Conservation (phyloP, 2,888 invertebrate species). For the Himalopsyche tibetana region DNA sequence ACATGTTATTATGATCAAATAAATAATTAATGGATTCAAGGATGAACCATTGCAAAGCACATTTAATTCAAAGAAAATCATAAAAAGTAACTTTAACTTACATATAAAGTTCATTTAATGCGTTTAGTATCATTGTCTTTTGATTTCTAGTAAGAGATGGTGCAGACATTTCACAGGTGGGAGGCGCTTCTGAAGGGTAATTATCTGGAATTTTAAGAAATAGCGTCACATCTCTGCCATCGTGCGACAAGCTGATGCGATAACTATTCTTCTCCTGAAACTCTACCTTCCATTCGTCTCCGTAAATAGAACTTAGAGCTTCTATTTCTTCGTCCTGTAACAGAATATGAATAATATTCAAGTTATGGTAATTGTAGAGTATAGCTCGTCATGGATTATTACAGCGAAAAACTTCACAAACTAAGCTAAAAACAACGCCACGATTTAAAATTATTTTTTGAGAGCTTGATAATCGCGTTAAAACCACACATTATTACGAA, state of each 20-base stretch:
- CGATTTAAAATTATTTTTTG: too few species aligned
- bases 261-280: slow-evolving; percentile 77
- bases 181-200: slow-evolving; percentile 82
- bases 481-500: too few species aligned
- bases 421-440: too few species aligned
- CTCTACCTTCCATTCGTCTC: slow-evolving; percentile 81
- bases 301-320: slow-evolving; percentile 84
- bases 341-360: background rate
- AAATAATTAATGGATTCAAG: too few species aligned
- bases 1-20: too few species aligned
- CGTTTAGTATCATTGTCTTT: slow-evolving; percentile 76
- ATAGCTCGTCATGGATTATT: too few species aligned
- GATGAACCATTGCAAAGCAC: too few species aligned
- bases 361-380: too few species aligned
- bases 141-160: slow-evolving; percentile 81
- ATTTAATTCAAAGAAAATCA: background rate
- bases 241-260: slow-evolving; percentile 77
- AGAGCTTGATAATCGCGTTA: too few species aligned
- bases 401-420: too few species aligned
- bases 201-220: slow-evolving; percentile 80
- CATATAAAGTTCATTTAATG: slow-evolving; percentile 82
- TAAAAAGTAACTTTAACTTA: slow-evolving; percentile 72
- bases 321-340: slow-evolving; percentile 83
- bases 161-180: slow-evolving; percentile 83
- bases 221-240: slow-evolving; percentile 76